Evolutionary conservation across 2,888 invertebrate genomes (phyloP).

Genomic region (Spodoptera exigua): DNA sequence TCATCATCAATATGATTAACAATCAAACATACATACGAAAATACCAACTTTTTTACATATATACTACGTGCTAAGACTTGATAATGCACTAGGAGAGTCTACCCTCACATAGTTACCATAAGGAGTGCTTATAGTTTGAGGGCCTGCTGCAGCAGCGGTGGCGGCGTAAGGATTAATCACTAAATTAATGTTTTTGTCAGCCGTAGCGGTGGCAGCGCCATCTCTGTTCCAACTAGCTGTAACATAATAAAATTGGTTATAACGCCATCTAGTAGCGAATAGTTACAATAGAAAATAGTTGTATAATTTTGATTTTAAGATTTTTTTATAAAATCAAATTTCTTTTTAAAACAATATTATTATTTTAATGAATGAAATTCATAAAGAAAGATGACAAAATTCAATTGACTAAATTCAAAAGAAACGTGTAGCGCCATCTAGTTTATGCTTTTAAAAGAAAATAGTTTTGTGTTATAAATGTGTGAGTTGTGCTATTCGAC

Average conservation of each 20-base stretch:
- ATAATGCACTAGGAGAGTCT: constrained; percentile 41
- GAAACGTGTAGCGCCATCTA: constrained; percentile 18
- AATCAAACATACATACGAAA: no score
- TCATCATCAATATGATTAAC: no score
- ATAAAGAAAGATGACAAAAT: no score
- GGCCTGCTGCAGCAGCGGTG: constrained; percentile 68
- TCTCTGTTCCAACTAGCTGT: constrained; percentile 80
- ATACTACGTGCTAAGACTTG: constrained; percentile 22
- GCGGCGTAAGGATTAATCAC: constrained; percentile 68
- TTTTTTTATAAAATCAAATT: no score
- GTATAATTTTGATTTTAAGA: background rate
- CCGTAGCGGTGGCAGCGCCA: constrained; percentile 52
- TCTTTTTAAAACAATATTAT: no score
- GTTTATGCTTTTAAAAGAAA: background rate
- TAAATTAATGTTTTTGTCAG: constrained; percentile 64
- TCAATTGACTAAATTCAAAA: no score
- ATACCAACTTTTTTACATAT: no score
- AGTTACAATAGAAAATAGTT: constrained; percentile 8
- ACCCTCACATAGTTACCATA: constrained; percentile 78
- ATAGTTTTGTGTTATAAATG: background rate
- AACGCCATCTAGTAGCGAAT: constrained; percentile 61
- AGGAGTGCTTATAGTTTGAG: constrained; percentile 82
- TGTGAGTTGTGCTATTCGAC: constrained; percentile 11
- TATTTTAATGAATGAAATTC: no score
- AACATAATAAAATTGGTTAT: constrained; percentile 42